Percentiles rank a stretch among this genome's conserved stretches.
phyloP scores from a whole-genome alignment of 2,113 vertebrate species.

The Psammodynastes pulverulentus region DNA sequence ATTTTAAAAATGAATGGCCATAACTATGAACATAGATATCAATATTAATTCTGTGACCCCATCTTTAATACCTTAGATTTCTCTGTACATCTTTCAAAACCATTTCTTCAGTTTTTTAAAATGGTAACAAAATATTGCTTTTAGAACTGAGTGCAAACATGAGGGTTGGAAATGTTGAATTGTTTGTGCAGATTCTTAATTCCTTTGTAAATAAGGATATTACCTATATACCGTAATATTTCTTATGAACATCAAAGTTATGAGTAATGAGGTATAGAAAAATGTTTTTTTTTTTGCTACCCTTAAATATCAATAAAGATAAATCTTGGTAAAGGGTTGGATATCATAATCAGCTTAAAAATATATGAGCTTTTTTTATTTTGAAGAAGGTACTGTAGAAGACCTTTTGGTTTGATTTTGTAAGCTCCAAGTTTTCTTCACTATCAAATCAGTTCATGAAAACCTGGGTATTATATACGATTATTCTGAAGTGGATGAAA shows the following conservation, averaged over 20 bases:
- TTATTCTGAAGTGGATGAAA: background rate
- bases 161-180: background rate
- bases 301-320: background rate
- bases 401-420: background rate
- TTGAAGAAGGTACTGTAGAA: background rate
- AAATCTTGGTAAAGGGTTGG: background rate
- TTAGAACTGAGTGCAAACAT: background rate
- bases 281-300: background rate
- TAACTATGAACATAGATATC: background rate
- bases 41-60: background rate
- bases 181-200: background rate
- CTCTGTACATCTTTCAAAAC: background rate
- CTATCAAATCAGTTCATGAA: background rate
- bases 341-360: background rate
- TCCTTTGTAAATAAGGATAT: background rate
- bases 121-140: background rate
- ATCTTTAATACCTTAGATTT: background rate
- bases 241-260: background rate
- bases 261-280: background rate
- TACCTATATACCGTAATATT: background rate
- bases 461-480: background rate
- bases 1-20: background rate
- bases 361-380: too few relatives aligned
- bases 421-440: background rate
- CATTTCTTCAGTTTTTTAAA: background rate